phyloP scores from a whole-genome alignment of 2,888 invertebrate species.

The Xestia xanthographa region DNA sequence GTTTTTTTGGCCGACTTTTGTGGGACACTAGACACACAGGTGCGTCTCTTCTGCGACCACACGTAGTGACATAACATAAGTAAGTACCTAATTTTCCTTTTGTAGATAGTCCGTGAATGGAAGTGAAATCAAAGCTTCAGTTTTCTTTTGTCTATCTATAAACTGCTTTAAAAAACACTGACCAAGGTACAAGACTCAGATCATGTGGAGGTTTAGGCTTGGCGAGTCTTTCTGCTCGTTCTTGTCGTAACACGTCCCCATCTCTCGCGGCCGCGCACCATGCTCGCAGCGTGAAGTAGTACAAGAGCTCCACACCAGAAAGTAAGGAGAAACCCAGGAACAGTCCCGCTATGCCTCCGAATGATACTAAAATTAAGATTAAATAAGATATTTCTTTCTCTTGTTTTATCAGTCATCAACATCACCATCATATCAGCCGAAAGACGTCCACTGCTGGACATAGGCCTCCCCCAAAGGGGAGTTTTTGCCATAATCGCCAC shows the following conservation, averaged over 20 bases:
- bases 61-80: too few species aligned
- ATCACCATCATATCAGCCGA: too few species aligned
- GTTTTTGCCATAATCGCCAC: too few species aligned
- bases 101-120: too few species aligned
- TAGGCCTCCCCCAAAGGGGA: too few species aligned
- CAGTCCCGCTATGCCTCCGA: slow-evolving; percentile 92
- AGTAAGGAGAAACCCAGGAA: slow-evolving; percentile 94
- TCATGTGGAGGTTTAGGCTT: slow-evolving; percentile 85
- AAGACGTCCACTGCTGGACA: too few species aligned
- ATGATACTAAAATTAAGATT: slow-evolving; percentile 90
- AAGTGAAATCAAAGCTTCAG: too few species aligned
- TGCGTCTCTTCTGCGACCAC: too few species aligned
- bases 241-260: slow-evolving; percentile 83
- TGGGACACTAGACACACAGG: too few species aligned
- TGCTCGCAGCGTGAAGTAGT: slow-evolving; percentile 94
- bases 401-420: background rate
- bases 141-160: background rate
- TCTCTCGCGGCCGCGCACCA: slow-evolving; percentile 91
- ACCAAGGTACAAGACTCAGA: slow-evolving; percentile 87
- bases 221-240: slow-evolving; percentile 84
- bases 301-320: slow-evolving; percentile 94
- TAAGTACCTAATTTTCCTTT: too few species aligned
- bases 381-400: background rate
- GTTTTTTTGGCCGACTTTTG: too few species aligned
- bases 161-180: slow-evolving; percentile 30